Conservation (phyloP, 2,797 vertebrate species). For the Malurus splendens region DNA sequence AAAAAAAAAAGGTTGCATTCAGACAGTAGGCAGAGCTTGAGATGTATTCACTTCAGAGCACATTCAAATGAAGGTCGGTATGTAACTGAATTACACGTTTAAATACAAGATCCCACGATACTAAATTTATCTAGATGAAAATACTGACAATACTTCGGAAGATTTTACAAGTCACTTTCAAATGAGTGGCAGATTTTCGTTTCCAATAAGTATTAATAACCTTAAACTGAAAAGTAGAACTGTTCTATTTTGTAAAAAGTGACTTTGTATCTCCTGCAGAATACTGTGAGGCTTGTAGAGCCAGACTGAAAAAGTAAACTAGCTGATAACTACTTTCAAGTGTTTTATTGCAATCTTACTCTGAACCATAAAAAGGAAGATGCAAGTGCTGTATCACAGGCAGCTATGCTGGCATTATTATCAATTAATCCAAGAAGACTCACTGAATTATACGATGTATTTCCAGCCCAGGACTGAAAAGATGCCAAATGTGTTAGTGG, state of each 20-base stretch:
- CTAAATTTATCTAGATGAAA: neutral
- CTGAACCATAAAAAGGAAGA: neutral
- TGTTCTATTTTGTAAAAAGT: neutral
- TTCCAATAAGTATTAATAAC: neutral
- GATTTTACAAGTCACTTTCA: neutral
- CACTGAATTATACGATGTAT: neutral
- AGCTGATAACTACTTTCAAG: neutral
- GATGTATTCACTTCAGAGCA: neutral
- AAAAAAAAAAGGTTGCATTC: neutral
- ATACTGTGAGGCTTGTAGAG: neutral
- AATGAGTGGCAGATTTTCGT: neutral
- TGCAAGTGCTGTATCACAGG: neutral
- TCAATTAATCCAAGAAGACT: neutral
- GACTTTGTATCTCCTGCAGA: neutral
- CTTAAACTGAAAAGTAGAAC: neutral
- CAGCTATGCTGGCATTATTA: neutral
- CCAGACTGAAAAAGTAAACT: neutral
- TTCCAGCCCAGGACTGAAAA: neutral
- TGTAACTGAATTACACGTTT: neutral
- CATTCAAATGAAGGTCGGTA: neutral
- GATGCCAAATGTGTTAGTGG: neutral
- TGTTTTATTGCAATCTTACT: neutral
- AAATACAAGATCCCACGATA: neutral
- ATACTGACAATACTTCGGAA: neutral
- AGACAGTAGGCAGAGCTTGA: neutral